Percentiles rank a stretch among this genome's conserved stretches.
Conservation (phyloP, 2,113 vertebrate species). For the Phasianus colchicus region DNA sequence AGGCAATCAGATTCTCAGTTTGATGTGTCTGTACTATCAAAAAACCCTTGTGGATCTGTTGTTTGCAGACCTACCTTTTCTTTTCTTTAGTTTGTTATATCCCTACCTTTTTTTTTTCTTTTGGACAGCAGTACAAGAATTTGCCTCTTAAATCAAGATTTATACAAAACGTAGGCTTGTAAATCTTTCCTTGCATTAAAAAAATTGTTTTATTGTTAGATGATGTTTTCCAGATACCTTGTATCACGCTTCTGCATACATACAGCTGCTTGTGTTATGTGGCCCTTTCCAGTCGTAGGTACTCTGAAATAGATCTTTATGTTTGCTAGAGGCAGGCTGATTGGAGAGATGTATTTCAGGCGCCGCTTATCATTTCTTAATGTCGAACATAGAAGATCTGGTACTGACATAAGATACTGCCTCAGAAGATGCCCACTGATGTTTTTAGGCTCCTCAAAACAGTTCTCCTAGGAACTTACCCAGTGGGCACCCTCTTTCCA, state of each 20-base stretch:
- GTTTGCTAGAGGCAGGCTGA: background rate
- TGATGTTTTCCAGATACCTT: background rate
- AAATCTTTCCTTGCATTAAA: background rate
- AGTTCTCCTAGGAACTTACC: background rate
- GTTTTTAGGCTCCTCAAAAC: background rate
- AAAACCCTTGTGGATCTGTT: background rate
- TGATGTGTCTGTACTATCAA: background rate
- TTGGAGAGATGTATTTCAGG: background rate
- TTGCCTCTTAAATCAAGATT: background rate
- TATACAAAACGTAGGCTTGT: background rate
- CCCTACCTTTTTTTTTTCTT: background rate
- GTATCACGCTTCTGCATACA: fast-evolving
- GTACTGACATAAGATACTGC: background rate
- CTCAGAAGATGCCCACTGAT: background rate
- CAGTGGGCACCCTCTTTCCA: background rate
- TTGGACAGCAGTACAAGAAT: background rate
- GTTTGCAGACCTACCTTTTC: background rate
- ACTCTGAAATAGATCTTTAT: background rate
- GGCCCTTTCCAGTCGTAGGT: background rate
- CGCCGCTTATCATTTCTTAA: background rate
- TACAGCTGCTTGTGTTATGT: background rate
- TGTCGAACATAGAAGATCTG: background rate
- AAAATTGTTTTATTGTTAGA: background rate
- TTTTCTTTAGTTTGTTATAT: background rate
- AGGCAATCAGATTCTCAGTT: background rate